phyloP scores from a whole-genome alignment of 2,113 vertebrate genomes.

The Rattus rattus region DNA sequence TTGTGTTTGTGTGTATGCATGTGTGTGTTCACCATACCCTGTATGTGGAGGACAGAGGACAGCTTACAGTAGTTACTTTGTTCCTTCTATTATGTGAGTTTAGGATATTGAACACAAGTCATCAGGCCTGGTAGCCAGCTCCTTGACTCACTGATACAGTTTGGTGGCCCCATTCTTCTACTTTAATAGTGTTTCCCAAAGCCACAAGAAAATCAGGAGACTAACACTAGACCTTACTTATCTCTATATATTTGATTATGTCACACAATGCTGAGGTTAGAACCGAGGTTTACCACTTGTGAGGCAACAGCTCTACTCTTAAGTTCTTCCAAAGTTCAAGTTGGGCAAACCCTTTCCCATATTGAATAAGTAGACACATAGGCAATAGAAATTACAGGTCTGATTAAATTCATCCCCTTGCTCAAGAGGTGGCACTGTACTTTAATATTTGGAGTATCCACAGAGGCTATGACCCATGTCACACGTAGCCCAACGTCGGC shows the following conservation, averaged over 20 bases:
- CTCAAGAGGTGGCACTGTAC: neutral
- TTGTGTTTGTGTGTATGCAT: neutral
- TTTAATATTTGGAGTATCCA: neutral
- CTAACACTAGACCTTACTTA: neutral
- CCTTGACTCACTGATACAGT: too few relatives aligned
- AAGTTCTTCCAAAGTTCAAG: neutral
- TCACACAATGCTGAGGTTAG: neutral
- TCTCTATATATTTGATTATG: neutral
- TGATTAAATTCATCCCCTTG: neutral
- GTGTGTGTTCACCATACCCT: neutral
- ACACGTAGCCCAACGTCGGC: neutral
- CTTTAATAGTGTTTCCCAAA: neutral
- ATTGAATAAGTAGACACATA: neutral
- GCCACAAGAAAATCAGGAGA: neutral
- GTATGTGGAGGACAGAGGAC: neutral
- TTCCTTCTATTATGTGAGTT: neutral
- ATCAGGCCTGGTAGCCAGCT: neutral
- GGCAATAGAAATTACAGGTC: neutral
- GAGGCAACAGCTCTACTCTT: neutral
- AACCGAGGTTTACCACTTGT: neutral
- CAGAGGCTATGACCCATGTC: neutral
- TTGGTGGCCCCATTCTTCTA: neutral
- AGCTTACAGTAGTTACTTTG: neutral
- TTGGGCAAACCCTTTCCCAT: neutral
- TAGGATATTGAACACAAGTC: neutral